Evolutionary conservation across 2,797 vertebrate species (phyloP).

Genomic region (Podarcis siculus): DNA sequence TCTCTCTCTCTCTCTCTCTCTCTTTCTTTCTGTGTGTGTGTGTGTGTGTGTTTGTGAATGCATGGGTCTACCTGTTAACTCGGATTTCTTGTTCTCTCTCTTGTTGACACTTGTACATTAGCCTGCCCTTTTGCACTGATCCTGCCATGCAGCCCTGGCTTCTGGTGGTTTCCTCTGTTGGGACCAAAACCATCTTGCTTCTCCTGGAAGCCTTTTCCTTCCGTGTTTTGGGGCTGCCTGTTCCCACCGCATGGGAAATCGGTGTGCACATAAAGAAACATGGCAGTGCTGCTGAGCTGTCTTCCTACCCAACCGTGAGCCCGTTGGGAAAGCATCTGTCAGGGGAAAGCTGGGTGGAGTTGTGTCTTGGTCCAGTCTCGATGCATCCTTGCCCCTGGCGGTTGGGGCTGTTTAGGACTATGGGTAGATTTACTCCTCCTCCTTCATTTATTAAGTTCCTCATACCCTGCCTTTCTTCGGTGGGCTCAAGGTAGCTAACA

Average conservation of each 20-base stretch:
- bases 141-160: too few relatives aligned
- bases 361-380: background rate
- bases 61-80: background rate
- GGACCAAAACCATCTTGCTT: background rate
- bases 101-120: too few relatives aligned
- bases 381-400: background rate
- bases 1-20: too few relatives aligned
- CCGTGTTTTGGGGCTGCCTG: background rate
- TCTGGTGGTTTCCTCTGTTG: background rate
- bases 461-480: background rate
- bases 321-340: background rate
- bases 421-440: background rate
- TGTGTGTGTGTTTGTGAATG: too few relatives aligned
- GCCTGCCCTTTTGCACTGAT: too few relatives aligned
- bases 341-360: background rate
- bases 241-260: slow-evolving; percentile 40
- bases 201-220: background rate
- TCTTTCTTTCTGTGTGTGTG: too few relatives aligned
- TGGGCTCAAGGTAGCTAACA: background rate
- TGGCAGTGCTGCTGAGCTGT: background rate
- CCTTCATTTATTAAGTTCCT: background rate
- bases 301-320: background rate
- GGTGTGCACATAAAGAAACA: background rate
- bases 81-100: background rate
- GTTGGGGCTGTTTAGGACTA: background rate